A percentile compares a stretch with the other conserved stretches of the same genome.
Conservation (phyloP, 1,140 invertebrate genomes). For the Sinonovacula constricta region DNA sequence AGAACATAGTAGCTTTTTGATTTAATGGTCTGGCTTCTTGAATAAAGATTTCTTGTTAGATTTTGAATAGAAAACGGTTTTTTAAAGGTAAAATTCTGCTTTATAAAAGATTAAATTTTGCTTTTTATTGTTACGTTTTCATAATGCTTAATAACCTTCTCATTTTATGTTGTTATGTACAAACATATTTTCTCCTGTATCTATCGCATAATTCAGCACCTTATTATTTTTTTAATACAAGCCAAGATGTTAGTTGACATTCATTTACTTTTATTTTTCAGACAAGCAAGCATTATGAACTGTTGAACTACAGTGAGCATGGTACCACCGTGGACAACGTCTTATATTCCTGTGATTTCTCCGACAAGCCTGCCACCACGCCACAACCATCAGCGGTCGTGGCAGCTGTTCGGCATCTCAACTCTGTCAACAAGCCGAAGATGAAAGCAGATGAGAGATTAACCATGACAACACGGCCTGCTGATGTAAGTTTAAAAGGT, state of each 20-base stretch:
- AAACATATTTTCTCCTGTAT: not conserved
- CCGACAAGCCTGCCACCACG: slow-evolving; percentile 76
- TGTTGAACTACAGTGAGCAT: slow-evolving; percentile 94
- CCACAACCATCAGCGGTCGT: slow-evolving; percentile 73
- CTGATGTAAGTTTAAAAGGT: slow-evolving; percentile 2
- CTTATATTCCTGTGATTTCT: slow-evolving; percentile 89
- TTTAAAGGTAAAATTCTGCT: not conserved
- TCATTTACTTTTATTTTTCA: slow-evolving; percentile 68
- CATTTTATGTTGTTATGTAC: not conserved
- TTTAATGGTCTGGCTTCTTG: not conserved
- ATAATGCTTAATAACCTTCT: not conserved
- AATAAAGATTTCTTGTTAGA: no score
- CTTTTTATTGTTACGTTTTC: not conserved
- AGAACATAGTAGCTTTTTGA: not conserved
- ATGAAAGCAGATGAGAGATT: slow-evolving; percentile 27
- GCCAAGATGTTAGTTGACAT: not conserved
- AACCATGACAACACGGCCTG: not conserved
- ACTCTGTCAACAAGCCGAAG: slow-evolving; percentile 55
- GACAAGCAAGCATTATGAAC: slow-evolving; percentile 89
- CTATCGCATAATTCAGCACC: no score
- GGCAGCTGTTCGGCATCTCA: slow-evolving; percentile 71
- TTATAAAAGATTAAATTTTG: not conserved
- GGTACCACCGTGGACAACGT: slow-evolving; percentile 93
- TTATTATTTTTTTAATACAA: no score
- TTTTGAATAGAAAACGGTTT: not conserved